Conservation (phyloP, 2,113 vertebrate species). For the Bujurquina vittata region DNA sequence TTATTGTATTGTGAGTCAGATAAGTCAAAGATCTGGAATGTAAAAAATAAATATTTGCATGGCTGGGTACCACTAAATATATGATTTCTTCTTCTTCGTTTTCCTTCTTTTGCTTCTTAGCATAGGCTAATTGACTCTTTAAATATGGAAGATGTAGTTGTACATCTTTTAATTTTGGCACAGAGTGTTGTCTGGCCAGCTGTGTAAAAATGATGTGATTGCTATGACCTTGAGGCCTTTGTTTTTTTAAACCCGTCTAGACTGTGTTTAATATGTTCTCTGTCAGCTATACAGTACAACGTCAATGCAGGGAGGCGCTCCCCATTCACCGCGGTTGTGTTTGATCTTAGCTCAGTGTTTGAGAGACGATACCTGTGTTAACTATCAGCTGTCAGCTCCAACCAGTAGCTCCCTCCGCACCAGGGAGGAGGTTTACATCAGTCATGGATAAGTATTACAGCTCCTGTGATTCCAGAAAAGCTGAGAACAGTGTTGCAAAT, state of each 20-base stretch:
- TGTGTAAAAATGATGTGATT: not conserved
- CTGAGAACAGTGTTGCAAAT: conserved; percentile 21
- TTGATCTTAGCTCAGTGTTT: conserved; percentile 41
- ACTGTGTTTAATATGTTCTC: conserved; percentile 10
- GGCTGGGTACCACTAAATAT: not conserved
- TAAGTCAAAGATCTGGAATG: not conserved
- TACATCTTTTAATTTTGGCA: not conserved
- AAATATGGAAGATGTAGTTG: not conserved
- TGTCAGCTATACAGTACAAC: conserved; percentile 5
- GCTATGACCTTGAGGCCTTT: conserved; percentile 8
- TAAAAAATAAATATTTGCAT: not conserved
- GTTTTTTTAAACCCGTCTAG: conserved; percentile 15
- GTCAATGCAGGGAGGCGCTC: conserved; percentile 17
- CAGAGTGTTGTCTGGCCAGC: not conserved
- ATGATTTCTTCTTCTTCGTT: not conserved
- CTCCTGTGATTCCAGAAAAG: conserved; percentile 24
- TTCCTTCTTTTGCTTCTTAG: not conserved
- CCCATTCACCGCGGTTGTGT: conserved; percentile 33
- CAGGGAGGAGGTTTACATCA: conserved; percentile 40
- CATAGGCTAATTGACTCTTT: not conserved
- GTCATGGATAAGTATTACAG: conserved; percentile 34
- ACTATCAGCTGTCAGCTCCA: conserved; percentile 57
- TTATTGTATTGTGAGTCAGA: not conserved
- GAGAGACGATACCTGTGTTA: conserved; percentile 63
- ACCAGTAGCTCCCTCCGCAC: conserved; percentile 31